phyloP scores from a whole-genome alignment of 92 coral and sea anemone genomes.

The Chrysogorgia sp. region DNA sequence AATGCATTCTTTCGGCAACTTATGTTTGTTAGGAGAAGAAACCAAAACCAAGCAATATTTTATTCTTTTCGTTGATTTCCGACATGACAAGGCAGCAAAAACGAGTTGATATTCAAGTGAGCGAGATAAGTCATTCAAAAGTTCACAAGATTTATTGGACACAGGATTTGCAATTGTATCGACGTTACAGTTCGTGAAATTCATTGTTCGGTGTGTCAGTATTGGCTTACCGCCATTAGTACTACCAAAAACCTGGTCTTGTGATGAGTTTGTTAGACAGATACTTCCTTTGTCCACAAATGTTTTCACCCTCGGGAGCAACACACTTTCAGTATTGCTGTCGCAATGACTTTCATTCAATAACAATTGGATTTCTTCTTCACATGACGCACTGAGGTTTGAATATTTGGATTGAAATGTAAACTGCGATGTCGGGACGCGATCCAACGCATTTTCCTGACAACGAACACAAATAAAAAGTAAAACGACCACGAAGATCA shows the following conservation, averaged over 20 bases:
- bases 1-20: too few relatives aligned
- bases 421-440: too few relatives aligned
- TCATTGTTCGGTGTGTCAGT: not conserved
- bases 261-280: constrained; percentile 5
- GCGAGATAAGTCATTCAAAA: not conserved
- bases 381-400: too few relatives aligned
- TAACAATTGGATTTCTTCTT: too few relatives aligned
- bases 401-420: too few relatives aligned
- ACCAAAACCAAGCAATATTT: not conserved
- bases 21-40: not conserved
- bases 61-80: not conserved
- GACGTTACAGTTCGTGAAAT: not conserved
- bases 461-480: too few relatives aligned
- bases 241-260: not conserved
- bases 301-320: not conserved
- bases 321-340: not conserved
- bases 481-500: too few relatives aligned
- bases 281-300: not conserved
- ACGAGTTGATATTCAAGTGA: not conserved
- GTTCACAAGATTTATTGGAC: not conserved
- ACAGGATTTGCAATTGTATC: not conserved
- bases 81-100: not conserved
- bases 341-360: too few relatives aligned
- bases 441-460: too few relatives aligned
- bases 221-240: too few relatives aligned